Base-by-base conservation (phyloP, 2,888 invertebrate species). In the Agonopterix subpropinquella region DNA sequence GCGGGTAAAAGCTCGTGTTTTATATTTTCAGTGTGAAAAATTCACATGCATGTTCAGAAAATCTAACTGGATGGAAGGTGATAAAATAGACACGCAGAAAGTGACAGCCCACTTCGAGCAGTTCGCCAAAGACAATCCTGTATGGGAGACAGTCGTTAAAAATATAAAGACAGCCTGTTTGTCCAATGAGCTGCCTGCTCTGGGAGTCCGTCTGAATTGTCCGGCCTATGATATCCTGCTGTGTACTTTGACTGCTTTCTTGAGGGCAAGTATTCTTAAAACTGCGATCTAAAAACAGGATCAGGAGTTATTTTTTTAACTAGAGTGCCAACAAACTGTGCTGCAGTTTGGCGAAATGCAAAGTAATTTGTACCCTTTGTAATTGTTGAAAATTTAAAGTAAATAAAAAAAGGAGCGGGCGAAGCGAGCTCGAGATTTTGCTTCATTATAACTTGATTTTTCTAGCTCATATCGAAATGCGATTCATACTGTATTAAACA, bases 141-240 rank as follows among this genome's bases (percentile, higher is more conserved):
- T 56, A 11, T 84, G 84, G 85, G 45, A 58, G 3, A 11, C 60
- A 0, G 80, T 77, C 0, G 67, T 80, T 1, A 56, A 67, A 39
- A 54, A 66, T 11, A 51, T 67, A 41, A 77, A 79, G 61, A 47
- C 60, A 0, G 49, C 46, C 1, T 85, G 85, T 42, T 44, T 83
- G 11, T 59, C 58, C 8, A 13, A 43, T 0, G 67, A 68, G 0
- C 45, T 85, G 43, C 71, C 62, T 0, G 46, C 79, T 0, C 82
- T 80, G 45, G 80, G 85, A 0, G 44, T 61, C 1, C 49, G 55
- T 10, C 44, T 73, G 2, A 65, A 75, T 56, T 85, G 85, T 36
- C 79, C 83, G 0, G 70, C 78, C 0, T 83, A 70, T 53, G 85
- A 85, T 42, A 55, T 77, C 36, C 55, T 72, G 47, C 65, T 70